phyloP scores from a whole-genome alignment of 2,113 vertebrate genomes.

The Passer domesticus region DNA sequence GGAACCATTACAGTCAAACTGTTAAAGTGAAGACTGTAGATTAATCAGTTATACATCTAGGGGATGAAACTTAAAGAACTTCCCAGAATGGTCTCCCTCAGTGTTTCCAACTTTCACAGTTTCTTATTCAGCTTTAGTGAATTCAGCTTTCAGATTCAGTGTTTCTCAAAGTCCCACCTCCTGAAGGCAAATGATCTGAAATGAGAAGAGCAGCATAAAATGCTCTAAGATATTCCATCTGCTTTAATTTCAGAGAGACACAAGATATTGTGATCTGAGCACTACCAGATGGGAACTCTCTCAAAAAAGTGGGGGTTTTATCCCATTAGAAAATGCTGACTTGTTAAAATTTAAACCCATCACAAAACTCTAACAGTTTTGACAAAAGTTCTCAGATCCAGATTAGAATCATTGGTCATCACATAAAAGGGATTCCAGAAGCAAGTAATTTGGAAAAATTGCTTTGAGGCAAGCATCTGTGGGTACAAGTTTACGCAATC shows the following conservation, averaged over 20 bases:
- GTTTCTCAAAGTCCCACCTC: neutral
- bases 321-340: neutral
- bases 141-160: neutral
- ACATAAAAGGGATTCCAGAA: neutral
- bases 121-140: neutral
- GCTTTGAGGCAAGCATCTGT: fast-evolving
- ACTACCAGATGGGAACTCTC: neutral
- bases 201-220: neutral
- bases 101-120: neutral
- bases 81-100: neutral
- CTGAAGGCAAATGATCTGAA: neutral
- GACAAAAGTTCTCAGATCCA: neutral
- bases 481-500: neutral
- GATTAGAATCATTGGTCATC: neutral
- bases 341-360: neutral
- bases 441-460: neutral
- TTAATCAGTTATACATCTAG: neutral
- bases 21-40: neutral
- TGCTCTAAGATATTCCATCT: neutral
- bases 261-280: neutral
- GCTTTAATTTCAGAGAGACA: neutral
- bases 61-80: neutral
- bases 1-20: neutral
- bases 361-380: neutral
- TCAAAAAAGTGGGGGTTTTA: neutral